phyloP scores from a whole-genome alignment of 2,797 vertebrate species.

The Geotrypetes seraphini region DNA sequence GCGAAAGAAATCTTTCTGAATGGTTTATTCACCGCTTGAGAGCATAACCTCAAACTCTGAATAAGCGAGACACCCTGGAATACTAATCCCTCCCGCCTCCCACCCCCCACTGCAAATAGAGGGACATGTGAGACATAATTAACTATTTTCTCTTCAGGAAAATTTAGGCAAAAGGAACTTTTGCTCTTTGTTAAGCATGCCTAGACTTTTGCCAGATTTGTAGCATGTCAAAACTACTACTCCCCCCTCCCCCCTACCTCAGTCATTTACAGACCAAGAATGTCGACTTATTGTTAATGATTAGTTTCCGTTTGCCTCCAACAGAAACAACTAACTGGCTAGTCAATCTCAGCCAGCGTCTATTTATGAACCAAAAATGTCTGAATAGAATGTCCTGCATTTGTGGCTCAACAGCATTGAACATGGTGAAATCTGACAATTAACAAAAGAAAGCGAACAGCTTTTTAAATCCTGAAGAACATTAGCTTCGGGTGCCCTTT shows the following conservation, averaged over 20 bases:
- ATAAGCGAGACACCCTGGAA: constrained; percentile 44
- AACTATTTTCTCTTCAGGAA: constrained; percentile 41
- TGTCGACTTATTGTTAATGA: constrained; percentile 54
- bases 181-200: constrained; percentile 56
- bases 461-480: constrained; percentile 97
- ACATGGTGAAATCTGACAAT: constrained; percentile 94
- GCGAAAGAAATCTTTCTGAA: constrained; percentile 25
- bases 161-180: constrained; percentile 57
- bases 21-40: constrained; percentile 26
- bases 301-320: constrained; percentile 55
- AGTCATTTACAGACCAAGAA: constrained; percentile 55
- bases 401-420: constrained; percentile 91
- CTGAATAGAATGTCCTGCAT: constrained; percentile 99
- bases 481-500: constrained; percentile 98
- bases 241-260: no score
- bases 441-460: constrained; percentile 98
- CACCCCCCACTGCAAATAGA: no score
- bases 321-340: constrained; percentile 86
- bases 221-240: constrained; percentile 45
- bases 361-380: constrained; percentile 94
- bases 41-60: constrained; percentile 46
- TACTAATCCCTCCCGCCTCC: constrained; percentile 40
- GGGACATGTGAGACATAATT: constrained; percentile 49
- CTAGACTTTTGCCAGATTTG: constrained; percentile 53
- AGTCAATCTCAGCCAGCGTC: constrained; percentile 96